Evolutionary conservation across 2,797 vertebrate species (phyloP).

Genomic region (Smutsia gigantea): DNA sequence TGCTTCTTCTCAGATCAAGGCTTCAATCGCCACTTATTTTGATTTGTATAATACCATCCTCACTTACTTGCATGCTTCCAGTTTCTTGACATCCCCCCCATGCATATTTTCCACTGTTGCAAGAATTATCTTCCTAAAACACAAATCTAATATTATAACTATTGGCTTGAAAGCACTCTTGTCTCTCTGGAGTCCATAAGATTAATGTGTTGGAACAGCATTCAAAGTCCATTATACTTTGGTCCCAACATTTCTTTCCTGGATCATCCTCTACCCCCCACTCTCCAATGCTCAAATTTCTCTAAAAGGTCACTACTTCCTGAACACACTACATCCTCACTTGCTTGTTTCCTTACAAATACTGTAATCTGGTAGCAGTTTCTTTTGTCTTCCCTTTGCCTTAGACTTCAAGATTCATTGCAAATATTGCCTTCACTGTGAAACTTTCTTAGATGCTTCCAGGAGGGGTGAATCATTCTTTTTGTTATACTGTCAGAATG

Average conservation of each 20-base stretch:
- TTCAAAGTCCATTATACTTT: conserved; percentile 16
- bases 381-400: conserved; percentile 14
- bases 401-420: conserved; percentile 6
- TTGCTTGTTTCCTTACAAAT: conserved; percentile 14
- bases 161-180: conserved; percentile 2
- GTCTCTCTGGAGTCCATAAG: not conserved
- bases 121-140: conserved; percentile 22
- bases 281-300: not conserved
- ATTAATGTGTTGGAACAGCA: not conserved
- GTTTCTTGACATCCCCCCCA: not conserved
- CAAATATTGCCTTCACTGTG: not conserved
- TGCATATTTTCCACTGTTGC: conserved; percentile 14
- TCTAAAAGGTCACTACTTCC: not conserved
- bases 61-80: not conserved
- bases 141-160: conserved; percentile 10
- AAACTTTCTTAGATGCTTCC: not conserved
- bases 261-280: not conserved
- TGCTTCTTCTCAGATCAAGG: not conserved
- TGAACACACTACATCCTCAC: not conserved
- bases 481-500: not conserved
- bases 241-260: not conserved
- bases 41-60: not conserved
- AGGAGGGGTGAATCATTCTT: not conserved
- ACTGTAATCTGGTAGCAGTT: not conserved
- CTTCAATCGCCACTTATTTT: not conserved